Evolutionary conservation across 2,888 invertebrate genomes (phyloP).

Genomic region (Athetis lepigone): DNA sequence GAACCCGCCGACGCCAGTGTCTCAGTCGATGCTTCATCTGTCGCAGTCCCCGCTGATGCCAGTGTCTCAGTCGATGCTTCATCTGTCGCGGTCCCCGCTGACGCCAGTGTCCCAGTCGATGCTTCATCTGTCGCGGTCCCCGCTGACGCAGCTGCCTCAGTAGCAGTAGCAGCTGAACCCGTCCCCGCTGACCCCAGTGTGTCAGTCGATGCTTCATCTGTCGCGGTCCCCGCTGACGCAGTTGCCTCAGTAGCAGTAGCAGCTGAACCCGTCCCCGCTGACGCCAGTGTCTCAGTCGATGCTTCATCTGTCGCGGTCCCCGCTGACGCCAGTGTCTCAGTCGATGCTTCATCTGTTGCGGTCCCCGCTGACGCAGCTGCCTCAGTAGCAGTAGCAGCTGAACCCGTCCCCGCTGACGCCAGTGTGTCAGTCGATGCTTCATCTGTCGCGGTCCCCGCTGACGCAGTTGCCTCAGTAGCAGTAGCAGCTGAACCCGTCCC

Average conservation of each 20-base stretch:
- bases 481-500: too few relatives aligned
- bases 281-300: neutral
- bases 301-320: neutral
- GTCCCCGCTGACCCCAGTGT: neutral
- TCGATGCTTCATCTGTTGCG: fast-evolving
- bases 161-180: neutral
- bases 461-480: too few relatives aligned
- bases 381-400: neutral
- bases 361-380: neutral
- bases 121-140: neutral
- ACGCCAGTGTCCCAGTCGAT: neutral
- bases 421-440: too few relatives aligned
- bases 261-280: neutral
- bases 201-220: neutral
- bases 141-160: neutral
- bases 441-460: too few relatives aligned
- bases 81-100: neutral
- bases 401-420: neutral
- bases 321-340: too few relatives aligned
- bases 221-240: neutral
- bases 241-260: too few relatives aligned
- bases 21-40: neutral
- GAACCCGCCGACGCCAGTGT: neutral
- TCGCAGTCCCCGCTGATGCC: neutral
- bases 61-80: neutral